Percentiles rank a stretch among this genome's conserved stretches.
Evolutionary conservation across 2,113 vertebrate species (phyloP).

Genomic region (Vireo altiloquus): DNA sequence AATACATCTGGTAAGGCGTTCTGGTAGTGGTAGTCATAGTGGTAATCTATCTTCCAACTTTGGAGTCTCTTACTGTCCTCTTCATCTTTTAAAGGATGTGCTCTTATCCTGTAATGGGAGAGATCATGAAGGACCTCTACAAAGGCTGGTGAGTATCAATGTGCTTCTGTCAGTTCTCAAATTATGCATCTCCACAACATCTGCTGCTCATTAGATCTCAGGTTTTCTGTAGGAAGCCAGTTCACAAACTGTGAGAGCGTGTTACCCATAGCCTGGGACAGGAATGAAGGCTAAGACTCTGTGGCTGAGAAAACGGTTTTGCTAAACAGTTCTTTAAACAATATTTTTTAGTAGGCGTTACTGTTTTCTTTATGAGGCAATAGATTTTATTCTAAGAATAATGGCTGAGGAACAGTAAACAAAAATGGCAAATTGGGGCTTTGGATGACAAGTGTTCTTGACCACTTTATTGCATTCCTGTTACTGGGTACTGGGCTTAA

Average conservation of each 20-base stretch:
- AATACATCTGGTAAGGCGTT: not conserved
- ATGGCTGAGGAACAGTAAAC: not conserved
- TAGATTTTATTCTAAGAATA: not conserved
- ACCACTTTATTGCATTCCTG: not conserved
- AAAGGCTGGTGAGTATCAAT: not conserved
- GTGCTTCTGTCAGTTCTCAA: not conserved
- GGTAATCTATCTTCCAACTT: not conserved
- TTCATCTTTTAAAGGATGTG: not conserved
- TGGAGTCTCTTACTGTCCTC: not conserved
- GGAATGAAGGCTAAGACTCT: not conserved
- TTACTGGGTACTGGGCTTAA: not conserved
- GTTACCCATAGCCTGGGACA: not conserved
- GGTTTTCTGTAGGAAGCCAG: not conserved
- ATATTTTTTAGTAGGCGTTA: not conserved
- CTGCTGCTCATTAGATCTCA: not conserved
- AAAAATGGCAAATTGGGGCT: not conserved
- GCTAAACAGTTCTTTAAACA: not conserved
- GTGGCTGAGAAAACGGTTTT: not conserved
- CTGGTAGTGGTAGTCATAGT: not conserved
- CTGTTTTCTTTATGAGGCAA: not conserved
- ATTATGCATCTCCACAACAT: not conserved
- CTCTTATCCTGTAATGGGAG: not conserved
- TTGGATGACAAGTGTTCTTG: not conserved
- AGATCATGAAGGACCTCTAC: not conserved
- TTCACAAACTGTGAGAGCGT: not conserved